phyloP scores from a whole-genome alignment of 2,888 invertebrate species.

The Mesopsocus fuscifrons region DNA sequence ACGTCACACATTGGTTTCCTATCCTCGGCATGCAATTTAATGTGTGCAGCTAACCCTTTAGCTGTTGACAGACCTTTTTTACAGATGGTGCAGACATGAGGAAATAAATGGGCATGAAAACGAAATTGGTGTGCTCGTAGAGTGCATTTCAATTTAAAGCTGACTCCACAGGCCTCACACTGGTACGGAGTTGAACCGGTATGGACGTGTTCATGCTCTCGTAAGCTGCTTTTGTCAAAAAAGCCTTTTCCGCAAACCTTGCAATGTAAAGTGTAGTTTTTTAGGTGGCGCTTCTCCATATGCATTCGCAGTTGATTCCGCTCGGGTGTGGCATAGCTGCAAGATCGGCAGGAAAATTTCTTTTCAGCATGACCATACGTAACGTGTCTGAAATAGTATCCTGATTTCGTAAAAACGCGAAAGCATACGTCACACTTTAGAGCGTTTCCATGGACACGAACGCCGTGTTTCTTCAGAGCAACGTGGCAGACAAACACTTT shows the following conservation, averaged over 20 bases:
- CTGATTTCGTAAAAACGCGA: neutral
- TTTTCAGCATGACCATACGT: neutral
- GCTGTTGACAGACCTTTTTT: conserved; percentile 33
- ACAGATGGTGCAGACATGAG: conserved; percentile 33
- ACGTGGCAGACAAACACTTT: neutral
- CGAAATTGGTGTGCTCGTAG: neutral
- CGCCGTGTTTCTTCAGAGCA: neutral
- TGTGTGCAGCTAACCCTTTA: conserved; percentile 33
- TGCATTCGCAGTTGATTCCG: neutral
- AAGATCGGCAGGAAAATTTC: neutral
- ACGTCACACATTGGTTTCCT: conserved; percentile 31
- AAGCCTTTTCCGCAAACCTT: conserved; percentile 5
- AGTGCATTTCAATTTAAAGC: conserved; percentile 5
- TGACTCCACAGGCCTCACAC: conserved; percentile 3
- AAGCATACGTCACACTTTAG: neutral
- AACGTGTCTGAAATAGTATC: neutral
- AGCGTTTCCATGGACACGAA: neutral
- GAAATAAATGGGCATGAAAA: conserved; percentile 3
- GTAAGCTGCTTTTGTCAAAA: conserved; percentile 3
- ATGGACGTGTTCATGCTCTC: conserved; percentile 4
- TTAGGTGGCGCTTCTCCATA: conserved; percentile 2
- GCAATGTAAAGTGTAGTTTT: conserved; percentile 1
- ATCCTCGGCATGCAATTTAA: conserved; percentile 33
- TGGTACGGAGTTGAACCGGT: neutral
- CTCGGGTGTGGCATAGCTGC: conserved; percentile 1